Percentiles rank a stretch among this genome's conserved stretches.
phyloP scores from a whole-genome alignment of 1,140 invertebrate genomes.

The Hydropsyche tenuis region DNA sequence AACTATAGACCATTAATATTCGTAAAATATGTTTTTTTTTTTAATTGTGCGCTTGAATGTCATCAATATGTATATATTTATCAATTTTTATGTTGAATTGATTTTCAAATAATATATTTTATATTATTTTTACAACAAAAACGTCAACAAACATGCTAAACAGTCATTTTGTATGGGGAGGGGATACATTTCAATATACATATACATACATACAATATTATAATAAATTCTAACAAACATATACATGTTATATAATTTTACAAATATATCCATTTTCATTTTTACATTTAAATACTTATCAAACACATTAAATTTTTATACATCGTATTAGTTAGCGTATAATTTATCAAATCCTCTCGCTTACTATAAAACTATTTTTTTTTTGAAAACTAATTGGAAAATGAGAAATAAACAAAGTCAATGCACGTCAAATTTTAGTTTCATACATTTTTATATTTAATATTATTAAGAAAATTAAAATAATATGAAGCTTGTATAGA shows the following conservation, averaged over 20 bases:
- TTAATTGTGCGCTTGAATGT: slow-evolving; percentile 12
- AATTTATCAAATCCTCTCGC: slow-evolving; percentile 27
- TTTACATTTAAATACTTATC: slow-evolving; percentile 5
- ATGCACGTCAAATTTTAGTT: background rate
- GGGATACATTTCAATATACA: slow-evolving; percentile 1
- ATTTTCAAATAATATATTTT: too few relatives aligned
- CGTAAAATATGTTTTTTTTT: too few relatives aligned
- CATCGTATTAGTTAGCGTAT: slow-evolving; percentile 18
- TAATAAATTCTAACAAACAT: slow-evolving; percentile 25
- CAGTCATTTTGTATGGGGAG: background rate
- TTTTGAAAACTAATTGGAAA: background rate
- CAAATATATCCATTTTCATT: slow-evolving; percentile 13
- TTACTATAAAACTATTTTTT: background rate
- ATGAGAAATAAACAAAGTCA: too few relatives aligned
- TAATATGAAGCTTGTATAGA: too few relatives aligned
- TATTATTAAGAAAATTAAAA: too few relatives aligned
- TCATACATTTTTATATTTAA: too few relatives aligned
- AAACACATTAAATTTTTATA: slow-evolving; percentile 23
- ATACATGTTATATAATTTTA: background rate
- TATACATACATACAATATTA: background rate
- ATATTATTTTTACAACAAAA: too few relatives aligned
- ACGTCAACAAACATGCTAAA: background rate
- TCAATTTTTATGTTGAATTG: too few relatives aligned
- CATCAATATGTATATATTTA: too few relatives aligned
- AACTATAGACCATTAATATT: too few relatives aligned